A percentile compares a stretch with the other conserved stretches of the same genome.
These are phyloP conservation scores for Toxonevra muliebris DNA, from an alignment of 2,888 invertebrate genomes.

Conservation along the genomic window DNA sequence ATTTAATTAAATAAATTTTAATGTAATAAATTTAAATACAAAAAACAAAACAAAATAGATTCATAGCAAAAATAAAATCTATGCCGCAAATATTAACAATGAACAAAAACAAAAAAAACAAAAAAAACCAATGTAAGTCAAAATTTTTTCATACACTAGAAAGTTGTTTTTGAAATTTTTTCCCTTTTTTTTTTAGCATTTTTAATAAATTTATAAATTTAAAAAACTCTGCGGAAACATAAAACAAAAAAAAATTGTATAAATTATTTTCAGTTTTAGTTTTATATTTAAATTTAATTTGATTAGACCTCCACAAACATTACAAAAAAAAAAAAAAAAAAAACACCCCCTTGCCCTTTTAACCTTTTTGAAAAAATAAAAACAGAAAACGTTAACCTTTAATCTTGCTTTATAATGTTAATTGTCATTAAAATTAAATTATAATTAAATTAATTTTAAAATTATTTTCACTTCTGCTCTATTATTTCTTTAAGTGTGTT, in stretches of 20 bases:
- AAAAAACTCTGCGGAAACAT: too few species aligned
- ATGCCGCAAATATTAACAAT: constrained; percentile 7
- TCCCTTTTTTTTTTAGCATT: not conserved
- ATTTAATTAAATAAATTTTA: constrained; percentile 36
- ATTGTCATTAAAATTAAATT: constrained; percentile 14
- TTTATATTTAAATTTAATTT: not conserved
- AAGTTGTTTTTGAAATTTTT: constrained; percentile 23
- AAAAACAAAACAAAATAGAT: constrained; percentile 12
- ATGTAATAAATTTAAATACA: constrained; percentile 36
- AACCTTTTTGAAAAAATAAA: not conserved
- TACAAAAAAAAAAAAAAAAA: not conserved
- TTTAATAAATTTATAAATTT: too few species aligned
- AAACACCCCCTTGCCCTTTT: too few species aligned
- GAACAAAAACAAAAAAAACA: constrained; percentile 20
- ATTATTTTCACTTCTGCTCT: constrained; percentile 11
- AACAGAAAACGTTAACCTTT: too few species aligned
- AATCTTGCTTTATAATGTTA: constrained; percentile 39
- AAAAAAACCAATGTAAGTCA: constrained; percentile 25
- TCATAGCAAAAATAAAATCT: constrained; percentile 15
- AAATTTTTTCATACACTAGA: constrained; percentile 33
- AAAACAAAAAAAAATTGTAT: too few species aligned
- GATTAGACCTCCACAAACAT: constrained; percentile 1
- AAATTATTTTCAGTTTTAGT: too few species aligned
- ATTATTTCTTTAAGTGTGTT: constrained; percentile 13
- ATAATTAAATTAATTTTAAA: constrained; percentile 27